phyloP scores from a whole-genome alignment of 2,113 vertebrate genomes.

The Lampris megalopsis region DNA sequence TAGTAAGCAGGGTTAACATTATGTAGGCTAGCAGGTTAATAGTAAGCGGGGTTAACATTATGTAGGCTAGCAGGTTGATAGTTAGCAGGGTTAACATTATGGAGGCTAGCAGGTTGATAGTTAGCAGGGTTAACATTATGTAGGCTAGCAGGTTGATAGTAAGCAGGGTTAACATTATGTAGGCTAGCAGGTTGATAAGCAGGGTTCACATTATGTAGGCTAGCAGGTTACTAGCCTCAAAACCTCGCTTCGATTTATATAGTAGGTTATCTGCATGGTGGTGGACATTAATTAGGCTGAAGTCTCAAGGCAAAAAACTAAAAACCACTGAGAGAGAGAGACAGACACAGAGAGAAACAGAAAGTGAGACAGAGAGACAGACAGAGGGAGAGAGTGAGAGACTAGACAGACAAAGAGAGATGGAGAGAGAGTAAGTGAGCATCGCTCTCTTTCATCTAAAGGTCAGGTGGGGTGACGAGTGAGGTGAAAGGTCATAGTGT shows the following conservation, averaged over 20 bases:
- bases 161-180: no score
- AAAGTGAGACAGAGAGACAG: not conserved
- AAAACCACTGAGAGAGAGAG: conserved; percentile 17
- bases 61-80: no score
- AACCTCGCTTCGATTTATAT: not conserved
- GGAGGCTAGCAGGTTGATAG: no score
- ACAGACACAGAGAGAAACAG: not conserved
- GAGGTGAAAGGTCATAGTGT: conserved; percentile 2
- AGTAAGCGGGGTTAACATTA: no score
- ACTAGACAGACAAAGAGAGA: not conserved
- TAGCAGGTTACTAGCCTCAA: not conserved
- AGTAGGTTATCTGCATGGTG: not conserved
- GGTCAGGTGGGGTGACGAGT: not conserved
- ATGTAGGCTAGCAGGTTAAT: no score
- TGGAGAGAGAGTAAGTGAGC: not conserved
- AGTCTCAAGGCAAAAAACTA: not conserved
- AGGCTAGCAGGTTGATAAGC: no score
- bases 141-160: no score
- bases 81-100: no score
- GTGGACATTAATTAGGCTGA: not conserved
- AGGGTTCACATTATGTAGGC: no score
- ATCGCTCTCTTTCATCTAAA: conserved; percentile 19
- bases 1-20: no score
- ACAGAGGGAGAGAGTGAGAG: not conserved
- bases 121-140: no score